These are phyloP conservation scores for Vulpes vulpes DNA, from an alignment of 2,113 vertebrate species.

Conservation along the genomic window DNA sequence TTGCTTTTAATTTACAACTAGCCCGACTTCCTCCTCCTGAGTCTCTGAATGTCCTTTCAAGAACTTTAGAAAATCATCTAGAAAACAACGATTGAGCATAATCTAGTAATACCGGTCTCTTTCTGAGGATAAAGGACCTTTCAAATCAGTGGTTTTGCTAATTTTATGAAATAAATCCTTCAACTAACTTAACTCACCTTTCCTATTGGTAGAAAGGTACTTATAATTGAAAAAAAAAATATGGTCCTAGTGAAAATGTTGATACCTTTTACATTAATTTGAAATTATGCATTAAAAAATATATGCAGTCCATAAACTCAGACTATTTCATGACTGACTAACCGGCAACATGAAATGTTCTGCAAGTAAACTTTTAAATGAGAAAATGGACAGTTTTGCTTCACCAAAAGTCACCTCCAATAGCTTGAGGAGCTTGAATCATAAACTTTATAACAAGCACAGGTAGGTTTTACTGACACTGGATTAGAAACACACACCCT, in stretches of 20 bases:
- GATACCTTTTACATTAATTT: conserved; percentile 69
- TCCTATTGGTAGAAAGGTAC: conserved; percentile 37
- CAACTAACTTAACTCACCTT: conserved; percentile 22
- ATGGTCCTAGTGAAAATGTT: conserved; percentile 68
- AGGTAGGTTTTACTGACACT: conserved; percentile 60
- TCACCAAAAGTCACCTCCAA: conserved; percentile 60
- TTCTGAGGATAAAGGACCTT: neutral
- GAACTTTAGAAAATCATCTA: conserved; percentile 5
- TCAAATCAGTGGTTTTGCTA: conserved; percentile 60
- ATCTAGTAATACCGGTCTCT: neutral
- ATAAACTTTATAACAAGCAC: conserved; percentile 67
- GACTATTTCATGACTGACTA: conserved; percentile 77
- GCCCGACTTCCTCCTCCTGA: neutral
- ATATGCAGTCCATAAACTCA: conserved; percentile 76
- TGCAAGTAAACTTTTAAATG: conserved; percentile 84
- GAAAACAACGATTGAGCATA: neutral
- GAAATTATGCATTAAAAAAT: conserved; percentile 76
- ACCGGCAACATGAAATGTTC: conserved; percentile 69
- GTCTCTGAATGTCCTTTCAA: conserved; percentile 39
- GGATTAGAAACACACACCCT: conserved; percentile 28
- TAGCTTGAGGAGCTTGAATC: conserved; percentile 72
- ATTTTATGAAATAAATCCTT: conserved; percentile 40
- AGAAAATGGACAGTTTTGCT: conserved; percentile 69
- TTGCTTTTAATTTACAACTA: conserved; percentile 57
- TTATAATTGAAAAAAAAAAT: conserved; percentile 16